A percentile compares a stretch with the other conserved stretches of the same genome.
Conservation (phyloP, 2,797 vertebrate species). For the Amazona ochrocephala region DNA sequence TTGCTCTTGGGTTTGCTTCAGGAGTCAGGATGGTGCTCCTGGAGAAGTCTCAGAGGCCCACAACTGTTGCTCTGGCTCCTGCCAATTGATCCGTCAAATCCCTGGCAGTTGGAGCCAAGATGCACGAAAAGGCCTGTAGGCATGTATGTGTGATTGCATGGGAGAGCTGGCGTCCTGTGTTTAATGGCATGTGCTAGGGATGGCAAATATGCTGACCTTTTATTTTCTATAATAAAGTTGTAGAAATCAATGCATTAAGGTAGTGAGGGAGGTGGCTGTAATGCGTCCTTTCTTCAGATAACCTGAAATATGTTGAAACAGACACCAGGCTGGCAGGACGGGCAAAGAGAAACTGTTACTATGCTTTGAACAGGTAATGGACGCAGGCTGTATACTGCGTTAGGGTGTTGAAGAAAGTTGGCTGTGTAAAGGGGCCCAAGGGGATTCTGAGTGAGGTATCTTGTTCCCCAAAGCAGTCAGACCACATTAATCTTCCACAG, state of each 20-base stretch:
- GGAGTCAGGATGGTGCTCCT: not conserved
- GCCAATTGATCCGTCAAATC: not conserved
- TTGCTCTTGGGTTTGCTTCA: not conserved
- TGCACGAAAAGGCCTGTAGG: not conserved
- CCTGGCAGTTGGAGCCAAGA: not conserved
- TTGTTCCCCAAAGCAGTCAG: not conserved
- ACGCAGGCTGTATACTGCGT: fast-evolving
- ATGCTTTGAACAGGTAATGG: not conserved
- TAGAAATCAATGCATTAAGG: not conserved
- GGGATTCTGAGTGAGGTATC: not conserved
- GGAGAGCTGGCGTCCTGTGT: not conserved
- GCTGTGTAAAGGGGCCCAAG: not conserved
- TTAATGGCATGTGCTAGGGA: not conserved
- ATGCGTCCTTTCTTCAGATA: not conserved
- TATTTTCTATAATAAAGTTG: not conserved
- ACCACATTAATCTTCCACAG: not conserved
- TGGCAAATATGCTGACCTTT: not conserved
- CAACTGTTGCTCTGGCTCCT: not conserved
- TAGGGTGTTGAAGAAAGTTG: not conserved
- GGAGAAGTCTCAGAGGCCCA: not conserved
- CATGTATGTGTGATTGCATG: no score
- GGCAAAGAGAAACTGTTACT: not conserved
- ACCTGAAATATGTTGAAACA: not conserved
- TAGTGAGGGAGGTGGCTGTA: fast-evolving
- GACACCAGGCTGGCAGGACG: not conserved